Conservation (phyloP, 2,113 vertebrate genomes). For the Otocyon megalotis region DNA sequence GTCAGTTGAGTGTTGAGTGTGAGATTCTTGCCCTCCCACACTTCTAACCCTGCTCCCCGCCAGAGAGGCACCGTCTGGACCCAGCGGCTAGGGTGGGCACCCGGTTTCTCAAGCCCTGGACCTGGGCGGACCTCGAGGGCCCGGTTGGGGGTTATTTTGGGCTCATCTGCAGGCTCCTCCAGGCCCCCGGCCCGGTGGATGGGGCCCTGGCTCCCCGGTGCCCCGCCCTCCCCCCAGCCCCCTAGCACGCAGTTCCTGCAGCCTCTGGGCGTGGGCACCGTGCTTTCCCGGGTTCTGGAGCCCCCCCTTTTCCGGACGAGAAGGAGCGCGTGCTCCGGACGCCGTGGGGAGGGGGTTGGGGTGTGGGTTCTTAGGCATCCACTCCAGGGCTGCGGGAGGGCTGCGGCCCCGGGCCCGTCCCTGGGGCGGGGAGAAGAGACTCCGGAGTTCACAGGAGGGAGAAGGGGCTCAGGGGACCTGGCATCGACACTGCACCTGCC, state of each 20-base stretch:
- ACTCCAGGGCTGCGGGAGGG: neutral
- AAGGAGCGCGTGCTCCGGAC: neutral
- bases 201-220: neutral
- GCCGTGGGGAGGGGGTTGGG: neutral
- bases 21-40: neutral
- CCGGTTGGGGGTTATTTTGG: neutral
- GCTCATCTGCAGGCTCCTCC: neutral
- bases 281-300: neutral
- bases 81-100: neutral
- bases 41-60: neutral
- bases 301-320: neutral
- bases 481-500: neutral
- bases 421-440: neutral
- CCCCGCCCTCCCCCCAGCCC: slow-evolving; percentile 29
- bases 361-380: neutral
- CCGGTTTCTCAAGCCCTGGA: neutral
- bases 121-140: neutral
- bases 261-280: slow-evolving; percentile 69
- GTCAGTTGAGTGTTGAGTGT: neutral
- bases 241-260: slow-evolving; percentile 53
- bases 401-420: neutral
- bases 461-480: neutral
- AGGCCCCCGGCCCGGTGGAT: neutral
- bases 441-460: neutral
- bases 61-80: neutral